Conservation (phyloP, 2,797 vertebrate species). For the Lithobates sylvaticus region DNA sequence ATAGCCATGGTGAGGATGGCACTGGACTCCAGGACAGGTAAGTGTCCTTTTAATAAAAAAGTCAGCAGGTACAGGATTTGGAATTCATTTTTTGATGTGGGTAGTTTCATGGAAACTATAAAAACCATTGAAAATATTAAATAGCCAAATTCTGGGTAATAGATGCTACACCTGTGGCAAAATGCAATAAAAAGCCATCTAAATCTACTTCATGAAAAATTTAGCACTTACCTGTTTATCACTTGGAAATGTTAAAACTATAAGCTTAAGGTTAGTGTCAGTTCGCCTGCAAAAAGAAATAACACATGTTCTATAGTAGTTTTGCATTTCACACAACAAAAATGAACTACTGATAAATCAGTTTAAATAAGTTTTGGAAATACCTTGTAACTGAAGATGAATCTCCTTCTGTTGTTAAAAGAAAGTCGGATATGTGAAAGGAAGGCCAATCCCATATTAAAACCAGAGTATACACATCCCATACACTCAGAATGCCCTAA, state of each 20-base stretch:
- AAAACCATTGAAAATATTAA: no score
- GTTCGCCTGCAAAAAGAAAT: slow-evolving; percentile 80
- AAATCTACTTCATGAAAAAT: neutral
- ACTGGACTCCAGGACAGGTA: no score
- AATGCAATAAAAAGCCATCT: no score
- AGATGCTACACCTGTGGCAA: no score
- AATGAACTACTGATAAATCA: neutral
- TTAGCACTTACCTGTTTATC: slow-evolving; percentile 78
- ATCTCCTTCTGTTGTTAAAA: slow-evolving; percentile 87
- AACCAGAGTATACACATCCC: slow-evolving; percentile 86
- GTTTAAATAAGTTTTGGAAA: slow-evolving; percentile 51
- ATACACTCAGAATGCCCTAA: slow-evolving; percentile 87
- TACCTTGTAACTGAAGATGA: slow-evolving; percentile 80
- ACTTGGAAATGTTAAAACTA: slow-evolving; percentile 80
- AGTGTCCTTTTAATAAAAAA: no score
- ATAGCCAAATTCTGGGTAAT: no score
- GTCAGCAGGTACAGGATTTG: no score
- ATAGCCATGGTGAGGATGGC: no score
- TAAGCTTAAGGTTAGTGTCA: slow-evolving; percentile 84
- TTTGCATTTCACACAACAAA: neutral
- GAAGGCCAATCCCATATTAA: slow-evolving; percentile 87
- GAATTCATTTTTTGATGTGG: no score
- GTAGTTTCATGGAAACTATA: no score
- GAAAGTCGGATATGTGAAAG: slow-evolving; percentile 85
- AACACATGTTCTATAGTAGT: neutral